A percentile compares a stretch with the other conserved stretches of the same genome.
Evolutionary conservation across 2,888 invertebrate genomes (phyloP).

Genomic region (Lutraria lutraria): DNA sequence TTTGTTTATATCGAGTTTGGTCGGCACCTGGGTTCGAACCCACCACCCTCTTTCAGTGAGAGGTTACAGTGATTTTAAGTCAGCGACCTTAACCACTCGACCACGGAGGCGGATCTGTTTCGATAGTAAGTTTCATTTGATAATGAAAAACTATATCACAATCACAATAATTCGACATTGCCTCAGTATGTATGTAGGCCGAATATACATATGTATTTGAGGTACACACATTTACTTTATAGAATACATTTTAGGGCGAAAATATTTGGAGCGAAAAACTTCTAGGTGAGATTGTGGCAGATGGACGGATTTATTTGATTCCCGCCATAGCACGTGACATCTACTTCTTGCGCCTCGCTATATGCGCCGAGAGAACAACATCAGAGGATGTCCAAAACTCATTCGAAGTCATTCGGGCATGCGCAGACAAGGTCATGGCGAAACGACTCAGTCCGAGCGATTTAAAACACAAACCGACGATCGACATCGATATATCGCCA

Average conservation of each 20-base stretch:
- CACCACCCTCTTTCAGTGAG: too few relatives aligned
- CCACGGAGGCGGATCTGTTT: too few relatives aligned
- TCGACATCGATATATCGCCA: constrained; percentile 66
- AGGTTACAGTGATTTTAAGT: too few relatives aligned
- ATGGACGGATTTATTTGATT: constrained; percentile 71
- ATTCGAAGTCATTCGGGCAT: constrained; percentile 66
- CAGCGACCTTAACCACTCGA: too few relatives aligned
- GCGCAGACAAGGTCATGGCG: constrained; percentile 59
- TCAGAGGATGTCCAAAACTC: constrained; percentile 68
- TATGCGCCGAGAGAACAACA: constrained; percentile 72
- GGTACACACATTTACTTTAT: background rate
- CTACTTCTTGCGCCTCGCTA: constrained; percentile 73
- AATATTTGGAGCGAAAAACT: constrained; percentile 68
- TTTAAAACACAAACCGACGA: constrained; percentile 52
- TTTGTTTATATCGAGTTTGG: too few relatives aligned
- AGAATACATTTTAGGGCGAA: constrained; percentile 56
- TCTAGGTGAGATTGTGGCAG: constrained; percentile 67
- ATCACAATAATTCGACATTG: too few relatives aligned
- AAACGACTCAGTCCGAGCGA: constrained; percentile 22
- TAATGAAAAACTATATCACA: too few relatives aligned
- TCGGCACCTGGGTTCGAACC: too few relatives aligned
- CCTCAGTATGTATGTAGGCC: too few relatives aligned
- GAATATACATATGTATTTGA: background rate
- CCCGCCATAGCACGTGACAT: constrained; percentile 69
- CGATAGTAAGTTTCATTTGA: too few relatives aligned